Percentiles rank a stretch among this genome's conserved stretches.
Evolutionary conservation across 2,888 invertebrate species (phyloP).

Genomic region (Ethmia dodecea): DNA sequence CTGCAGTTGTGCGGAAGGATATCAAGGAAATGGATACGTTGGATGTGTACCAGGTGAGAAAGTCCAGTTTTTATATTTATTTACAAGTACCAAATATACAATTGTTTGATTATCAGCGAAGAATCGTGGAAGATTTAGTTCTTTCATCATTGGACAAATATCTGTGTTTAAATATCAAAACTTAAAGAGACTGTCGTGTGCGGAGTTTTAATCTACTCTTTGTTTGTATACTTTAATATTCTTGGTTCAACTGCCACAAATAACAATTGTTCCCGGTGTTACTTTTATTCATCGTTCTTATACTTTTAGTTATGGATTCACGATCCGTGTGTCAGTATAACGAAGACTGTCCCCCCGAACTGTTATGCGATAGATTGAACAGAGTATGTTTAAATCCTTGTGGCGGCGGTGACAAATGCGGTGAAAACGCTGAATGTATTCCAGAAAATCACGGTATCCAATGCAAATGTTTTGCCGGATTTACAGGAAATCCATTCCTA

Average conservation of each 20-base stretch:
- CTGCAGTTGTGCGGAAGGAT: slow-evolving; percentile 91
- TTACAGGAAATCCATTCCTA: slow-evolving; percentile 86
- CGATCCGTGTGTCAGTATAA: slow-evolving; percentile 89
- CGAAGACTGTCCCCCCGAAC: slow-evolving; percentile 92
- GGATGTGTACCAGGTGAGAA: slow-evolving; percentile 86
- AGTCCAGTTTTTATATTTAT: too few relatives aligned
- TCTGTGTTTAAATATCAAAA: too few relatives aligned
- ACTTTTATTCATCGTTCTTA: too few relatives aligned
- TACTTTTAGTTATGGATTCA: slow-evolving; percentile 48
- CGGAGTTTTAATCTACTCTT: too few relatives aligned
- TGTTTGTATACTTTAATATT: too few relatives aligned
- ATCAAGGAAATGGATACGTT: slow-evolving; percentile 90
- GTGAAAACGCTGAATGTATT: slow-evolving; percentile 88
- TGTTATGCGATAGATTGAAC: slow-evolving; percentile 90
- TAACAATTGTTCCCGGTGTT: too few relatives aligned
- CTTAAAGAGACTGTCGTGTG: too few relatives aligned
- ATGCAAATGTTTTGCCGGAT: slow-evolving; percentile 86
- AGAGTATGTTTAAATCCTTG: slow-evolving; percentile 91
- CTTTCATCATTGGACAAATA: too few relatives aligned
- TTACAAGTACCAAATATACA: too few relatives aligned
- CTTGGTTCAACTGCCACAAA: too few relatives aligned
- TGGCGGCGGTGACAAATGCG: slow-evolving; percentile 86
- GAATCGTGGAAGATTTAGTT: too few relatives aligned
- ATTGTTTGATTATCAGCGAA: too few relatives aligned
- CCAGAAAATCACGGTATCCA: slow-evolving; percentile 86